phyloP scores from a whole-genome alignment of 2,797 vertebrate species.

The Octomys mimax region DNA sequence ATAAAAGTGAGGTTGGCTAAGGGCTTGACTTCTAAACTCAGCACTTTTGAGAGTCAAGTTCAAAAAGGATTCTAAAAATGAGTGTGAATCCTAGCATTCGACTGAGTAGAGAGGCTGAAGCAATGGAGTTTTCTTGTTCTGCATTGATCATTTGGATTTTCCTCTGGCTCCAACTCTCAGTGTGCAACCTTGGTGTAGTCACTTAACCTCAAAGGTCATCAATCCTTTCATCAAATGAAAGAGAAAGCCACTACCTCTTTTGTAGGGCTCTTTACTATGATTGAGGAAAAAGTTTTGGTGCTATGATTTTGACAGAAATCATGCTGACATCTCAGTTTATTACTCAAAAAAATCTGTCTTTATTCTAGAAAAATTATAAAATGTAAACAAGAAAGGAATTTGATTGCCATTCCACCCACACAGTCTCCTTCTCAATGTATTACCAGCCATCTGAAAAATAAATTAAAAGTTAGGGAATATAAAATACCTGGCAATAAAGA shows the following conservation, averaged over 20 bases:
- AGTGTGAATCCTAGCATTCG: background rate
- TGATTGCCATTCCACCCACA: conserved; percentile 31
- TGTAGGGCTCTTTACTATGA: background rate
- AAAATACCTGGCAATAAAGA: background rate
- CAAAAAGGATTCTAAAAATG: conserved; percentile 38
- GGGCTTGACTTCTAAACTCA: conserved; percentile 48
- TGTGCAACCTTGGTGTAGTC: conserved; percentile 33
- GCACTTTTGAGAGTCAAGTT: conserved; percentile 51
- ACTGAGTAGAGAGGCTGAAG: background rate
- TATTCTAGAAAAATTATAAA: conserved; percentile 67
- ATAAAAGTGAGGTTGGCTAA: background rate
- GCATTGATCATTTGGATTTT: background rate
- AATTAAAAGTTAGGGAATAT: conserved; percentile 12
- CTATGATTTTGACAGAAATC: conserved; percentile 31
- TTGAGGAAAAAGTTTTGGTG: background rate
- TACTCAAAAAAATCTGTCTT: conserved; percentile 55
- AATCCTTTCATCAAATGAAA: conserved; percentile 33
- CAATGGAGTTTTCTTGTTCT: conserved; percentile 52
- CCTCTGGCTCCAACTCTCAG: background rate
- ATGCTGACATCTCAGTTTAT: conserved; percentile 23
- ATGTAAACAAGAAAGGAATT: conserved; percentile 64
- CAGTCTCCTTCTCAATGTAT: conserved; percentile 50
- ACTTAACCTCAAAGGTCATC: conserved; percentile 24
- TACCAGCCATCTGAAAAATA: conserved; percentile 32
- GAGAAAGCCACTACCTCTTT: background rate